Evolutionary conservation across 64 coral and sea anemone genomes (phyloP), one percentile per base, ranked within the genome.

Genomic region (Pocillopora verrucosa): DNA sequence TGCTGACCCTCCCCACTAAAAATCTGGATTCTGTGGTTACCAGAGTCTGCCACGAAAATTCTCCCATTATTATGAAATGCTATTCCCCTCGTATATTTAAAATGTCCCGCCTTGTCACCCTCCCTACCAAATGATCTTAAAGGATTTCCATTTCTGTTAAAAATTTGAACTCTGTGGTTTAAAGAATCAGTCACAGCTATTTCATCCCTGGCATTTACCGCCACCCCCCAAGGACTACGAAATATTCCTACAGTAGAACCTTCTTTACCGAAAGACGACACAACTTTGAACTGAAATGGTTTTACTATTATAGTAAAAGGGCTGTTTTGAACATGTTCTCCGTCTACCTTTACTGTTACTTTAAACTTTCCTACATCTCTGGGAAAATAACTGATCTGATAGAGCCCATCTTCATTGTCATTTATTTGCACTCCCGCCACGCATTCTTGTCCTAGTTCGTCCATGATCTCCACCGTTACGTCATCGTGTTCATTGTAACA

Each of bases 1-100:
- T 89, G 92, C 17, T 87, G 12, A 6, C 94, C 94, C 13, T 25
- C 79, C 15, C 77, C 69, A 59, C 73, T 87, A 74, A 93, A 92
- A 13, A 90, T 72, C 16, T 92, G 90, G 13, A 96, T 76, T 16
- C 90, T 72, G 24, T 93, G 90, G n/a, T 89, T 90, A 9, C 79
- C 80, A 2, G 2, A 3, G 41, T 45, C 41, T 45, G 6, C 41
- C 41, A 6, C 41, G 41, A 45, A 45, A 45, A 45, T 45, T 3
- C 6, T 45, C 41, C 41, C 41, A 45, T 45, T 45, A 6, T 45
- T 6, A 45, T 45, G 41, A 45, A 45, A 45, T 45, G 41, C 41
- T 45, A 45, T 45, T 45, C 41, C 41, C 41, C 2, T 45, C 41
- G 20, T 17, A 60, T 34, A 22, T 13, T 22, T 2, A 45, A 45